Percentiles rank a stretch among this genome's conserved stretches.
Conservation (phyloP, 2,888 invertebrate species). For the Microctonus aethiopoides region DNA sequence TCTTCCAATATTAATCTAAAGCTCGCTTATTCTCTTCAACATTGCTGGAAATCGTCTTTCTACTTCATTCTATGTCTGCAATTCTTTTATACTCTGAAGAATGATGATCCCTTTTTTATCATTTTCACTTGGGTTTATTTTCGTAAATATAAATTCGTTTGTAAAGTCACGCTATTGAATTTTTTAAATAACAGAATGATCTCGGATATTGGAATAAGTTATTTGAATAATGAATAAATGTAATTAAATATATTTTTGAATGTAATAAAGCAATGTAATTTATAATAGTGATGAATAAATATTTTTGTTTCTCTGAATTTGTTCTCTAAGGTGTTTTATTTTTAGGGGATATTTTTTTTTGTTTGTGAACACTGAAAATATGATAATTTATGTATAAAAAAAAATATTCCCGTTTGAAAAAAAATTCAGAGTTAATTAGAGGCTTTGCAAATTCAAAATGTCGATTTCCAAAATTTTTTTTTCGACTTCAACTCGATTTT, state of each 20-base stretch:
- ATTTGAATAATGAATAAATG: background rate
- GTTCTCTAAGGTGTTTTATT: no score
- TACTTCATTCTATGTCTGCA: background rate
- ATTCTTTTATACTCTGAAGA: background rate
- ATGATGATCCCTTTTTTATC: background rate
- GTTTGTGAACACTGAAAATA: no score
- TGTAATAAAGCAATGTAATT: no score
- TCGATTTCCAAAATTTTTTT: no score
- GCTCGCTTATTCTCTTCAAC: slow-evolving; percentile 23
- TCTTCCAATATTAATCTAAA: slow-evolving; percentile 57
- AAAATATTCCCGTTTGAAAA: no score
- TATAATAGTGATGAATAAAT: no score
- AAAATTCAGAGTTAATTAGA: no score
- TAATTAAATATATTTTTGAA: background rate
- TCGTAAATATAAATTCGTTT: slow-evolving; percentile 20
- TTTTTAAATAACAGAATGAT: slow-evolving; percentile 7
- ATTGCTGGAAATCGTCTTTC: slow-evolving; percentile 21
- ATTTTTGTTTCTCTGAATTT: no score
- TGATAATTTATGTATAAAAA: no score
- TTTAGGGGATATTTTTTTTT: no score
- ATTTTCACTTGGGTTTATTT: slow-evolving; percentile 6
- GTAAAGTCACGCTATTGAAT: slow-evolving; percentile 24
- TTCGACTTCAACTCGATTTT: no score
- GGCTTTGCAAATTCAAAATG: no score
- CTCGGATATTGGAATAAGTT: background rate